Percentiles rank a stretch among this genome's conserved stretches.
Evolutionary conservation across 2,888 invertebrate genomes (phyloP).

Genomic region (Eugnorisma glareosa): DNA sequence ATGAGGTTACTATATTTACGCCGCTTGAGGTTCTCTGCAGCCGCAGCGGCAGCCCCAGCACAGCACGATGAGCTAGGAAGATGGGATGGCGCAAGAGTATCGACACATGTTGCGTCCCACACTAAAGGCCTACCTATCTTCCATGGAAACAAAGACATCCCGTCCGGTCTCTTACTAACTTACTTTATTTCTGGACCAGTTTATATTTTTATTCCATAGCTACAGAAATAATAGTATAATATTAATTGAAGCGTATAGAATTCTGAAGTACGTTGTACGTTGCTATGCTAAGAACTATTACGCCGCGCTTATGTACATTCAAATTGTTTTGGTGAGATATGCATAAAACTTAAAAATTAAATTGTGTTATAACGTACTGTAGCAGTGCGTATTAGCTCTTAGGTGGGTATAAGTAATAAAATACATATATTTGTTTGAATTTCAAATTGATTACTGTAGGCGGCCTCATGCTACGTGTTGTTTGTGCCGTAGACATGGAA

Average conservation of each 20-base stretch:
- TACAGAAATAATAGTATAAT: background rate
- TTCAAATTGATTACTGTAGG: background rate
- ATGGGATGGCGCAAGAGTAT: too few relatives aligned
- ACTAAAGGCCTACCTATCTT: too few relatives aligned
- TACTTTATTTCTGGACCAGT: background rate
- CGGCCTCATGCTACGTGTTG: background rate
- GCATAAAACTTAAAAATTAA: background rate
- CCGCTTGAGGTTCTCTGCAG: too few relatives aligned
- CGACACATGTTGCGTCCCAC: too few relatives aligned
- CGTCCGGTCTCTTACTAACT: background rate
- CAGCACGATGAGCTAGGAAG: too few relatives aligned
- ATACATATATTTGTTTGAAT: background rate
- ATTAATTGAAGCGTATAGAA: background rate
- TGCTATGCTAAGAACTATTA: constrained; percentile 20
- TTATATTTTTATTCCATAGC: background rate
- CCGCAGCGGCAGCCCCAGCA: too few relatives aligned
- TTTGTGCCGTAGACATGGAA: background rate
- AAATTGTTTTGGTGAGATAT: background rate
- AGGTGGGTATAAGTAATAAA: background rate
- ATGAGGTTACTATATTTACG: too few relatives aligned
- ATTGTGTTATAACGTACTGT: background rate
- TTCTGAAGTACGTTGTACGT: background rate
- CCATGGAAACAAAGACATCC: too few relatives aligned
- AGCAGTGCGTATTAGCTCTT: background rate
- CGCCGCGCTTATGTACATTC: constrained; percentile 17